A percentile compares a stretch with the other conserved stretches of the same genome.
Evolutionary conservation across 37 sponge, comb jelly and placozoan genomes (phyloP).

Genomic region (Diacarnus erythraeanus): DNA sequence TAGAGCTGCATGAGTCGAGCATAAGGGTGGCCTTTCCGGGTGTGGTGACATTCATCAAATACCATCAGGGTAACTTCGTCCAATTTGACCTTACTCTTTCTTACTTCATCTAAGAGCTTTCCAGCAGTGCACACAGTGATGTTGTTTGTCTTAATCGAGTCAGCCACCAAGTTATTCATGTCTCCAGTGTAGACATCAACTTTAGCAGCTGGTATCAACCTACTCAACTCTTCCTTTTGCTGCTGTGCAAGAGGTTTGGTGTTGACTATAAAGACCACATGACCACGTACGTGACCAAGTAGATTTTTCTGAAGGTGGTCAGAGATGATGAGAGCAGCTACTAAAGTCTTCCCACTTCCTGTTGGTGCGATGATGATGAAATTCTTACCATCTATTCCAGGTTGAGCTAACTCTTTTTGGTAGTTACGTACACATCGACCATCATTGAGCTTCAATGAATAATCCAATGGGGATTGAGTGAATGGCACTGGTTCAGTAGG

Average conservation of each 20-base stretch:
- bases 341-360: constrained; percentile 66
- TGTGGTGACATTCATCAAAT: constrained; percentile 88
- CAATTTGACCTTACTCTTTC: constrained; percentile 1
- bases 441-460: not conserved
- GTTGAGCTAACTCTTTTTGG: constrained; percentile 59
- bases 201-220: constrained; percentile 15
- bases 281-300: not conserved
- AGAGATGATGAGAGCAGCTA: constrained; percentile 46
- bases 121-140: constrained; percentile 72
- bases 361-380: constrained; percentile 65
- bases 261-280: constrained; percentile 50
- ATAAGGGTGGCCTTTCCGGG: constrained; percentile 55
- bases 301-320: constrained; percentile 43
- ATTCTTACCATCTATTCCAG: constrained; percentile 57
- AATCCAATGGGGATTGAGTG: too few relatives aligned
- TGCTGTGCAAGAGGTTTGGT: constrained; percentile 53
- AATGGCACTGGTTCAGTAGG: too few relatives aligned
- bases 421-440: constrained; percentile 17
- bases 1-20: constrained; percentile 49
- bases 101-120: constrained; percentile 30
- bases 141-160: constrained; percentile 9
- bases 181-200: constrained; percentile 24
- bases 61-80: constrained; percentile 59
- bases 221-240: constrained; percentile 27
- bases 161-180: not conserved